Evolutionary conservation across 2,113 vertebrate genomes (phyloP).

Genomic region (Paralichthys olivaceus): DNA sequence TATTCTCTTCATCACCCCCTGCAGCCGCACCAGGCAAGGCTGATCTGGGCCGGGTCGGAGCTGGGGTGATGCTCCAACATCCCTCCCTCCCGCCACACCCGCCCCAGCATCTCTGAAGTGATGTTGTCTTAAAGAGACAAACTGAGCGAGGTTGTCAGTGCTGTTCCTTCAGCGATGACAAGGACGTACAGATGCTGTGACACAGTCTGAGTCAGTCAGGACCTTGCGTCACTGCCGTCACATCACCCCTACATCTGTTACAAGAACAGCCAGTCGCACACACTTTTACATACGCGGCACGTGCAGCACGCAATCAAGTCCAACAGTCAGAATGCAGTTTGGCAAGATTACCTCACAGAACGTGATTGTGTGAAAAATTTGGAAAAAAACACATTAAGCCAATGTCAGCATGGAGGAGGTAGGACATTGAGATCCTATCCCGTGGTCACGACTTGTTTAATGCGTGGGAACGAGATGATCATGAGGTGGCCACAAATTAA

Average conservation of each 20-base stretch:
- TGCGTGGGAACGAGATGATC: no score
- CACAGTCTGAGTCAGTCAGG: conserved; percentile 49
- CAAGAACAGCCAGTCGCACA: conserved; percentile 4
- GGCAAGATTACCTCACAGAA: neutral
- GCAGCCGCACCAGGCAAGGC: neutral
- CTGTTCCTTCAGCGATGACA: conserved; percentile 35
- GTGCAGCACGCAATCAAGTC: neutral
- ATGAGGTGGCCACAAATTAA: no score
- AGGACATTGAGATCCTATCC: no score
- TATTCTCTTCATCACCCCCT: conserved; percentile 12
- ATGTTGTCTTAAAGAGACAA: conserved; percentile 67
- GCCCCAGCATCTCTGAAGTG: conserved; percentile 22
- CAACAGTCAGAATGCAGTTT: neutral
- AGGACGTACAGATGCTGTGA: conserved; percentile 52
- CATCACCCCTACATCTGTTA: conserved; percentile 9
- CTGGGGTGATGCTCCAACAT: neutral
- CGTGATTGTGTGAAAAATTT: neutral
- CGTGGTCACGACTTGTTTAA: no score
- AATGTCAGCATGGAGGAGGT: no score
- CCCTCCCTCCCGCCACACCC: neutral
- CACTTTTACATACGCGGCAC: neutral
- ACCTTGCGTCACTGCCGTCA: conserved; percentile 19
- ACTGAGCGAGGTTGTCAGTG: conserved; percentile 44
- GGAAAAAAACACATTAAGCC: no score
- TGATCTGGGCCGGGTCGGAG: neutral